phyloP scores from a whole-genome alignment of 2,113 vertebrate genomes.

The Muntiacus reevesi region DNA sequence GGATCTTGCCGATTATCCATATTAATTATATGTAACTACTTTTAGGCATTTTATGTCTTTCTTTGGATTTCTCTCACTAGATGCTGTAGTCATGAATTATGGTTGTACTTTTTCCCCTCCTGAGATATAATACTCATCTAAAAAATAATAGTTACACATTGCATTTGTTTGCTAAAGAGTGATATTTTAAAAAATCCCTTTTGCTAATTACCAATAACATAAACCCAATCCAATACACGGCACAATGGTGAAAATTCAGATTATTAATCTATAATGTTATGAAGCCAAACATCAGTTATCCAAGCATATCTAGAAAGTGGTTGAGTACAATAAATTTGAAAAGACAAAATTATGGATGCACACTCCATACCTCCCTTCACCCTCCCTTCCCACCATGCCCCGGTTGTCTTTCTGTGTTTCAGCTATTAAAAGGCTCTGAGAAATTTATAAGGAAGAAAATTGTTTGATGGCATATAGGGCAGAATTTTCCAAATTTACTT shows the following conservation, averaged over 20 bases:
- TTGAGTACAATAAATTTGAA: background rate
- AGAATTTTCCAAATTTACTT: background rate
- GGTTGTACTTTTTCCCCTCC: background rate
- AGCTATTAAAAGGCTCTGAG: background rate
- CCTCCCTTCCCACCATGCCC: accelerated
- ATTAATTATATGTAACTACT: background rate
- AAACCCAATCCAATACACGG: background rate
- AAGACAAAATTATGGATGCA: background rate
- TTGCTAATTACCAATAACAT: background rate
- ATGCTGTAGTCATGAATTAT: background rate
- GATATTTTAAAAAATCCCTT: background rate
- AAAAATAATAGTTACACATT: background rate
- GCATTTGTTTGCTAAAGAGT: background rate
- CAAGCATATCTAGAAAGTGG: background rate
- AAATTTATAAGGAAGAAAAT: background rate
- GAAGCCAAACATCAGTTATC: background rate
- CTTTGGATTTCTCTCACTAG: background rate
- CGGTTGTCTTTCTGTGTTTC: background rate
- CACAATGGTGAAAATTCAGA: background rate
- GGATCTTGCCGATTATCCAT: background rate
- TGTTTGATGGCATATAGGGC: background rate
- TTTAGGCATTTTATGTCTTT: background rate
- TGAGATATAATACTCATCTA: background rate
- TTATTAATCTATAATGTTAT: background rate
- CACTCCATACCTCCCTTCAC: accelerated